phyloP scores from a whole-genome alignment of 1,140 invertebrate genomes.

The Tachypleus tridentatus region DNA sequence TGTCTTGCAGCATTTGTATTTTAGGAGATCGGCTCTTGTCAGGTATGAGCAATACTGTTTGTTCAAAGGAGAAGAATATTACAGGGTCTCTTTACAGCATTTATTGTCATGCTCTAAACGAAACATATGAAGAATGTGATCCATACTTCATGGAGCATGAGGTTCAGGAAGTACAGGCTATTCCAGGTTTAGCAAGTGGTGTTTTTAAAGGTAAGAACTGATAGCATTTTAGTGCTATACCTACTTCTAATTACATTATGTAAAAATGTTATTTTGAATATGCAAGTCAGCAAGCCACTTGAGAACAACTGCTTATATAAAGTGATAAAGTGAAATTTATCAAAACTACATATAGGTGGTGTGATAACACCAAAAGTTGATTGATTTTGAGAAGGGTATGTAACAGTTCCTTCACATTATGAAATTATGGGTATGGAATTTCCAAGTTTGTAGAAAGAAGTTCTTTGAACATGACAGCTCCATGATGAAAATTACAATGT shows the following conservation, averaged over 20 bases:
- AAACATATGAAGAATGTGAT: conserved; percentile 46
- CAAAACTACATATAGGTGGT: too few relatives aligned
- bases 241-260: background rate
- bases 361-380: too few relatives aligned
- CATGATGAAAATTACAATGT: too few relatives aligned
- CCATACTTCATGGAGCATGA: conserved; percentile 52
- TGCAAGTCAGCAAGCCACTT: too few relatives aligned
- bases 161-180: conserved; percentile 46
- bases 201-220: conserved; percentile 51
- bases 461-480: too few relatives aligned
- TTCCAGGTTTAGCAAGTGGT: conserved; percentile 63
- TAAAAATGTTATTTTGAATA: too few relatives aligned
- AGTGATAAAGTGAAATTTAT: too few relatives aligned
- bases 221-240: conserved; percentile 9
- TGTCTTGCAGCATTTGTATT: conserved; percentile 16
- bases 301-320: too few relatives aligned
- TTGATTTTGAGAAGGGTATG: too few relatives aligned
- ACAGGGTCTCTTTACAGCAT: conserved; percentile 12
- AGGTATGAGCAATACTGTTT: conserved; percentile 8
- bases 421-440: too few relatives aligned
- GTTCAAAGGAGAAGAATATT: conserved; percentile 16
- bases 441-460: too few relatives aligned
- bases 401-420: too few relatives aligned
- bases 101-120: conserved; percentile 7
- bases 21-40: conserved; percentile 17